A percentile compares a stretch with the other conserved stretches of the same genome.
These are phyloP conservation scores for Colaptes auratus DNA, from an alignment of 2,113 vertebrate species.

Conservation along the genomic window DNA sequence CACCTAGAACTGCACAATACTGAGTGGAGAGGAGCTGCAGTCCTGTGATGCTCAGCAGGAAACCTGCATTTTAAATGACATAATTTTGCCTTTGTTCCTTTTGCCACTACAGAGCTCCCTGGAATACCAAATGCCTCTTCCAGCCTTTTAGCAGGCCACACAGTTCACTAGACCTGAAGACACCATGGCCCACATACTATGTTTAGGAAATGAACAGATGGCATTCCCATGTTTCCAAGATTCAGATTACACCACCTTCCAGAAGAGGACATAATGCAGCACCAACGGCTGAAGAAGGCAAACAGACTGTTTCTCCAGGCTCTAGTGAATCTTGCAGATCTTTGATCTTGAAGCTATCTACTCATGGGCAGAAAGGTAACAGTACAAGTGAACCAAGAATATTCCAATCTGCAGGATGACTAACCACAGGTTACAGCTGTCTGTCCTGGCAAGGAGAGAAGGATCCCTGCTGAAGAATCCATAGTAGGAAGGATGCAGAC, in stretches of 20 bases:
- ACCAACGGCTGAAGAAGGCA: neutral
- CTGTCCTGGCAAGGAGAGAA: neutral
- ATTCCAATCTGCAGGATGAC: neutral
- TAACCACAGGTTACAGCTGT: neutral
- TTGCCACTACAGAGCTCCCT: neutral
- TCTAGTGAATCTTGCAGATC: neutral
- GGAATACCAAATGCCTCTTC: neutral
- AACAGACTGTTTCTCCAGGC: neutral
- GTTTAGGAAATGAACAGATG: neutral
- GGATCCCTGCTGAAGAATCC: neutral
- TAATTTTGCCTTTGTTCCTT: neutral
- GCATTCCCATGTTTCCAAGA: neutral
- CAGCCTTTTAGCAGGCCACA: neutral
- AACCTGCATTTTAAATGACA: neutral
- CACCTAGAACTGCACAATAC: neutral
- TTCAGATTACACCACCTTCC: neutral
- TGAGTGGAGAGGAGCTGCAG: neutral
- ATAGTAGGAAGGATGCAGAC: neutral
- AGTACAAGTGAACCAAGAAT: neutral
- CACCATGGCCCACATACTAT: neutral
- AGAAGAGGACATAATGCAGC: neutral
- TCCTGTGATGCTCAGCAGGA: neutral
- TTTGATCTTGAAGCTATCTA: neutral
- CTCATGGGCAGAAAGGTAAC: rapidly evolving
- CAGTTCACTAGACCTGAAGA: neutral